Conservation (phyloP, 2,797 vertebrate species). For the Danio choprae region DNA sequence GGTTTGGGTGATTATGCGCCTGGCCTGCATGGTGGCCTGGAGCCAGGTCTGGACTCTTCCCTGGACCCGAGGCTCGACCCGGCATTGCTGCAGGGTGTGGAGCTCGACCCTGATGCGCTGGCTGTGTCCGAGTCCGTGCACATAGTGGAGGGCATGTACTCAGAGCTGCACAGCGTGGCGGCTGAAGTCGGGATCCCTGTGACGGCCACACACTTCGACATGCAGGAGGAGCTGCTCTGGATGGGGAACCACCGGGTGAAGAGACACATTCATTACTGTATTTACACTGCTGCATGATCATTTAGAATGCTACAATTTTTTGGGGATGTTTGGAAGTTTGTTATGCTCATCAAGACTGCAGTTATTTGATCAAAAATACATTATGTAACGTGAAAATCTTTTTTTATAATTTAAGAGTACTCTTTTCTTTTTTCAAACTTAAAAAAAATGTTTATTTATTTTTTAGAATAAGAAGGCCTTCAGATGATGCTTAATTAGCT, state of each 20-base stretch:
- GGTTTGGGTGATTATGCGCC: constrained; percentile 87
- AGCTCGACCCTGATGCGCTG: constrained; percentile 87
- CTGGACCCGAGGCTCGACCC: constrained; percentile 89
- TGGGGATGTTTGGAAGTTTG: too few species aligned
- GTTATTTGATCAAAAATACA: too few species aligned
- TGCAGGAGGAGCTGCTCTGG: constrained; percentile 97
- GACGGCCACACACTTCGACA: constrained; percentile 90
- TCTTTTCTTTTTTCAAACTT: too few species aligned
- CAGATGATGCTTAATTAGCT: too few species aligned
- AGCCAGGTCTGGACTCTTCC: constrained; percentile 83
- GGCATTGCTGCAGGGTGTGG: constrained; percentile 87
- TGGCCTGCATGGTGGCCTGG: constrained; percentile 76
- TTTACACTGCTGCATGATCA: not conserved
- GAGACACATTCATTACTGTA: not conserved
- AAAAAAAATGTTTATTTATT: too few species aligned
- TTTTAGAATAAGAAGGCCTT: too few species aligned
- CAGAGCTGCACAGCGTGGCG: constrained; percentile 91
- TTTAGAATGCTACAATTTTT: too few species aligned
- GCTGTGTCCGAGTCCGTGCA: constrained; percentile 84
- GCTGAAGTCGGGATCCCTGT: constrained; percentile 95
- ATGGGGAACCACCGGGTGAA: constrained; percentile 94
- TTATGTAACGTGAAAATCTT: too few species aligned
- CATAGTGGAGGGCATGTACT: constrained; percentile 95
- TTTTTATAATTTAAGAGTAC: too few species aligned
- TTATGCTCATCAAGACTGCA: not conserved